Percentiles rank a stretch among this genome's conserved stretches.
phyloP scores from a whole-genome alignment of 2,113 vertebrate genomes.

The Zosterops hypoxanthus region DNA sequence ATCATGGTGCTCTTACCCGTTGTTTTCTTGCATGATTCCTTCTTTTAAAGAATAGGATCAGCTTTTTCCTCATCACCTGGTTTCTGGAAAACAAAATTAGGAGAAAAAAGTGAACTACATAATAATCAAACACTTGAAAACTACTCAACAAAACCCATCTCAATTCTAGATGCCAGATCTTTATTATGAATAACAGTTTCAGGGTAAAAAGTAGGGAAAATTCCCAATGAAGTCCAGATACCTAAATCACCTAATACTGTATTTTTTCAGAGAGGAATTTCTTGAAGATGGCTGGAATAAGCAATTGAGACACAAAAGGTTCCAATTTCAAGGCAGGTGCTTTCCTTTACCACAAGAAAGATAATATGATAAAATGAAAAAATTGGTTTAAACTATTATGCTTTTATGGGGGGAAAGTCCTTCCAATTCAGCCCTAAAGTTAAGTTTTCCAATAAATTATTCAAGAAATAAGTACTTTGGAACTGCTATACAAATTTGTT shows the following conservation, averaged over 20 bases:
- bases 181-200: not conserved
- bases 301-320: not conserved
- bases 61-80: conserved; percentile 99
- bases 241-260: not conserved
- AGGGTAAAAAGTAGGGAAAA: not conserved
- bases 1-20: conserved; percentile 82
- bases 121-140: not conserved
- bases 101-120: not conserved
- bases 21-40: conserved; percentile 99
- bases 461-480: not conserved
- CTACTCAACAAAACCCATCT: not conserved
- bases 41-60: conserved; percentile 99
- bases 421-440: not conserved
- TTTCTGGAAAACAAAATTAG: conserved; percentile 84
- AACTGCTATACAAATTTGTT: not conserved
- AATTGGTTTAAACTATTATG: not conserved
- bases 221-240: not conserved
- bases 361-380: not conserved
- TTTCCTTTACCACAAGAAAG: not conserved
- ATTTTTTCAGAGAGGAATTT: not conserved
- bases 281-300: not conserved
- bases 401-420: not conserved
- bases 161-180: not conserved
- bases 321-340: not conserved
- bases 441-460: not conserved